Evolutionary conservation across 2,113 vertebrate genomes (phyloP).

Genomic region (Edolisoma coerulescens): DNA sequence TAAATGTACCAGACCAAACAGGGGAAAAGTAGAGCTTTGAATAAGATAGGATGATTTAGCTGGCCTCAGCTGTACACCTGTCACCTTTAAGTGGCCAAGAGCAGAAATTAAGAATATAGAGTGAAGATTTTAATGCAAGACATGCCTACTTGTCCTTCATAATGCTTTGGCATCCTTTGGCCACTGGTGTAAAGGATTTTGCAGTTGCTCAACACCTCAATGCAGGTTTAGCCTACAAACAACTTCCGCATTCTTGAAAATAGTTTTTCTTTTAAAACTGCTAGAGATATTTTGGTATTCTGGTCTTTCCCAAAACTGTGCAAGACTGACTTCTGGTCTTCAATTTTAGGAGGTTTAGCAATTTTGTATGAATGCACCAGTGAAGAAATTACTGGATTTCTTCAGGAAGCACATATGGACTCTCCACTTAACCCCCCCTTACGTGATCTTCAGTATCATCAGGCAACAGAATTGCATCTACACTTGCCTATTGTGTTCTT

Average conservation of each 20-base stretch:
- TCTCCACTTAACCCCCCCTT: background rate
- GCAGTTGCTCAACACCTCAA: background rate
- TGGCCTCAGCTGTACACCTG: background rate
- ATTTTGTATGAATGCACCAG: background rate
- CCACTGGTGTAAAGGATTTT: background rate
- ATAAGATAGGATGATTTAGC: background rate
- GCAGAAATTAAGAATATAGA: background rate
- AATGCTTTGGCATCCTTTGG: background rate
- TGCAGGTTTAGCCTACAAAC: background rate
- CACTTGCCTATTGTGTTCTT: background rate
- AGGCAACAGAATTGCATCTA: background rate
- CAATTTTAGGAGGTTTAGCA: background rate
- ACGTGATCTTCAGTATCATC: fast-evolving
- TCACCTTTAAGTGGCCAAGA: background rate
- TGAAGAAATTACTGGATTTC: background rate
- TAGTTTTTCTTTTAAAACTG: background rate
- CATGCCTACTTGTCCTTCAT: background rate
- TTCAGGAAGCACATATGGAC: background rate
- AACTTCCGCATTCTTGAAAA: background rate
- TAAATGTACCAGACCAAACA: background rate
- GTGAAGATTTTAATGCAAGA: background rate
- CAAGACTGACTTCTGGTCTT: background rate
- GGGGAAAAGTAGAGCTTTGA: background rate
- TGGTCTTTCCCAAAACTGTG: background rate
- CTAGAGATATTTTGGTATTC: background rate